Conservation (phyloP, 2,113 vertebrate species). For the Perccottus glenii region DNA sequence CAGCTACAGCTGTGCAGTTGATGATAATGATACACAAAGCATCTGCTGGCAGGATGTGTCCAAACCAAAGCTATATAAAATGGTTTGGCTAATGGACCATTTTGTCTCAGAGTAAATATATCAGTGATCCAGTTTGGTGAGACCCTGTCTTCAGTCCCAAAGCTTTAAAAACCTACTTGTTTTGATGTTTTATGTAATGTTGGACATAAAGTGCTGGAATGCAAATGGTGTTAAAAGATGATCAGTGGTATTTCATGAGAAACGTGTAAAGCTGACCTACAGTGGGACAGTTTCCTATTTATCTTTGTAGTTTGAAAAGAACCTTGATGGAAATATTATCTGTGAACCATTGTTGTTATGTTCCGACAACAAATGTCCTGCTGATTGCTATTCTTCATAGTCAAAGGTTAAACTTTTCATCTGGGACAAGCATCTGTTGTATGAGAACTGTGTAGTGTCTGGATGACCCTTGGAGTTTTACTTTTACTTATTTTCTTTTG, state of each 20-base stretch:
- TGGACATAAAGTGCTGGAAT: conserved; percentile 7
- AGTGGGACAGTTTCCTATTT: not conserved
- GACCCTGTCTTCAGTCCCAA: too few relatives aligned
- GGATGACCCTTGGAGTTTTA: not conserved
- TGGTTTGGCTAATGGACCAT: conserved; percentile 14
- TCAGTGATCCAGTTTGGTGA: conserved; percentile 4
- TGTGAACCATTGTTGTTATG: conserved; percentile 1
- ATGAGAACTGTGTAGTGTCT: not conserved
- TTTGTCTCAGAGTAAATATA: conserved; percentile 42
- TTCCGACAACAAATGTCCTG: not conserved
- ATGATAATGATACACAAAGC: conserved; percentile 37
- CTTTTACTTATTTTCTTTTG: not conserved
- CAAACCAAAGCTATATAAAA: conserved; percentile 38
- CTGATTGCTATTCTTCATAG: conserved; percentile 1
- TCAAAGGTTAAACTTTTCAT: conserved; percentile 4
- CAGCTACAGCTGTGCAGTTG: conserved; percentile 17
- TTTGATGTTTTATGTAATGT: too few relatives aligned
- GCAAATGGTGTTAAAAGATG: not conserved
- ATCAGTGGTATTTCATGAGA: conserved; percentile 1
- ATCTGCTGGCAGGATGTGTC: conserved; percentile 34
- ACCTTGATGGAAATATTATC: conserved; percentile 24
- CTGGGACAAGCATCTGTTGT: not conserved
- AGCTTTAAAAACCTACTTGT: too few relatives aligned
- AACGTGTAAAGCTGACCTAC: conserved; percentile 6
- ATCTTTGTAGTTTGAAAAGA: conserved; percentile 11